A percentile compares a stretch with the other conserved stretches of the same genome.
Conservation (phyloP, 2,113 vertebrate genomes). For the Ranitomeya variabilis region DNA sequence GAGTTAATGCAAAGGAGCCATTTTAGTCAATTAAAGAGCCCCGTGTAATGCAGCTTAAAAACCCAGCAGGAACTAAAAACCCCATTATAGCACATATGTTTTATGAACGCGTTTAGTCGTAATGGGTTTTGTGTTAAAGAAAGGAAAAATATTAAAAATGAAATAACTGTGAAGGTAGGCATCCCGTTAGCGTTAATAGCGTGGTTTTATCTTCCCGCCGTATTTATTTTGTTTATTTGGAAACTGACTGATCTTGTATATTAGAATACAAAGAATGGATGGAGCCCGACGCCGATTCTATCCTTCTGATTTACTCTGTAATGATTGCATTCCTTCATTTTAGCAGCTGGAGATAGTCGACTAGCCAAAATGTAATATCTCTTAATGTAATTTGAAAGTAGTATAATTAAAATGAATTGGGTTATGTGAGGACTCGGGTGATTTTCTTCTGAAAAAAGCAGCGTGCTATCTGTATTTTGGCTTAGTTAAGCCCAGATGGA, state of each 20-base stretch:
- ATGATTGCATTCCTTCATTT: slow-evolving; percentile 40
- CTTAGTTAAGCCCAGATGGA: slow-evolving; percentile 1
- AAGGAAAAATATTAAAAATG: not conserved
- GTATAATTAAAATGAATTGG: slow-evolving; percentile 50
- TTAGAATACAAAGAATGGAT: slow-evolving; percentile 16
- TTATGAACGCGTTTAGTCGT: not conserved
- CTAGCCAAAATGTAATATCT: slow-evolving; percentile 49
- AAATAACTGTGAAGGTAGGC: not conserved
- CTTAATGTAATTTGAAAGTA: slow-evolving; percentile 46
- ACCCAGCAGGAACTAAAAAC: not conserved
- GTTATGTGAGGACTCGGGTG: slow-evolving; percentile 33
- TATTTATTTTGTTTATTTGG: slow-evolving; percentile 14
- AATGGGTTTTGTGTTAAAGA: slow-evolving; percentile 8
- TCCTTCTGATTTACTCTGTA: slow-evolving; percentile 27
- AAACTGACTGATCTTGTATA: not conserved
- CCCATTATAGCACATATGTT: not conserved
- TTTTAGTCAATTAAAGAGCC: not conserved
- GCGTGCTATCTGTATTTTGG: not conserved
- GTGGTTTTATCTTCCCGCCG: not conserved
- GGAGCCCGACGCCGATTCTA: slow-evolving; percentile 8
- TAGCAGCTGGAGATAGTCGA: slow-evolving; percentile 47
- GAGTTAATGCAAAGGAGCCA: not conserved
- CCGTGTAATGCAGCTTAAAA: not conserved
- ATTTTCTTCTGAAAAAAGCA: not conserved
- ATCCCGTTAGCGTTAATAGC: not conserved